These are phyloP conservation scores for Lophochroa leadbeateri DNA, from an alignment of 2,113 vertebrate species.

Conservation along the genomic window DNA sequence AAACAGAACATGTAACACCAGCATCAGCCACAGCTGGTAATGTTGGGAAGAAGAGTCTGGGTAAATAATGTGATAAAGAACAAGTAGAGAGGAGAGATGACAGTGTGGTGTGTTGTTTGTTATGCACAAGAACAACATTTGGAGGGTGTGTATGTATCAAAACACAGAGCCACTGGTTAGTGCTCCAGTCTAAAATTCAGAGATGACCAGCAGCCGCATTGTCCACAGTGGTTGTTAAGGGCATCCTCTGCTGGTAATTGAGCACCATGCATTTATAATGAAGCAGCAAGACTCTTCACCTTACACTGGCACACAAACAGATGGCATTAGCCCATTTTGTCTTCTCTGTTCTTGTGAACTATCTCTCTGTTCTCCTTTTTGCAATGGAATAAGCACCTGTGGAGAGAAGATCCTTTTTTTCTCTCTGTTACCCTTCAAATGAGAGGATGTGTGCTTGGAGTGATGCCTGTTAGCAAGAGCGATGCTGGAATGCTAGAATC, in stretches of 20 bases:
- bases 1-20: background rate
- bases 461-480: background rate
- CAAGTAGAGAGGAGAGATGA: background rate
- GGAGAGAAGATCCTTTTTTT: background rate
- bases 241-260: background rate
- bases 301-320: background rate
- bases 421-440: background rate
- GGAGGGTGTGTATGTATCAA: background rate
- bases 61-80: background rate
- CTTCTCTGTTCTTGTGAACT: background rate
- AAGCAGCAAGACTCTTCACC: background rate
- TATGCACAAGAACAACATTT: background rate
- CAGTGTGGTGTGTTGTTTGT: background rate
- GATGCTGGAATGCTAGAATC: background rate
- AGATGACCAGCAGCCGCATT: background rate
- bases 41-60: background rate
- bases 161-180: background rate
- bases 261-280: background rate
- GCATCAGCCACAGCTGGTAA: rapidly evolving
- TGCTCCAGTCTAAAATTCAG: background rate
- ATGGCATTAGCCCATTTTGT: background rate
- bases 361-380: background rate
- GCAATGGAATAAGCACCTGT: background rate
- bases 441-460: background rate
- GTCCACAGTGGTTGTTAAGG: background rate